Evolutionary conservation across 2,888 invertebrate genomes (phyloP).

Genomic region (Clusia tigrina): DNA sequence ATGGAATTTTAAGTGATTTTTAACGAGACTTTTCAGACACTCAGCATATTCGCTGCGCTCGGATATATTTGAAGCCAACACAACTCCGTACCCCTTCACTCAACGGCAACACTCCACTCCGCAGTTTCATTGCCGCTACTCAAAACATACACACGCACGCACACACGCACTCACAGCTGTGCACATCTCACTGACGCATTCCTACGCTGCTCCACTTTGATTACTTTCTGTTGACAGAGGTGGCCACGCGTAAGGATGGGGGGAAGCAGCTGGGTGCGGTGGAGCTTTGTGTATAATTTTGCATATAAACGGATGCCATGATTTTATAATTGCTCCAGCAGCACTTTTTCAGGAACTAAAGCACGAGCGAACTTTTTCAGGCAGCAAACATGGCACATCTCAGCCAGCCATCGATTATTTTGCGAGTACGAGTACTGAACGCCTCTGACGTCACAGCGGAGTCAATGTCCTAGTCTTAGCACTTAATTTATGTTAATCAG

Average conservation of each 20-base stretch:
- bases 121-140: no score
- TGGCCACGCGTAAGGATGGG: background rate
- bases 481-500: slow-evolving; percentile 22
- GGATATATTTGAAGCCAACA: background rate
- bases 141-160: background rate
- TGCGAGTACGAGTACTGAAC: background rate
- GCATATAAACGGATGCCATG: slow-evolving; percentile 1
- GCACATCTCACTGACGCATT: background rate
- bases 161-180: background rate
- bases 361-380: background rate
- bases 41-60: slow-evolving; percentile 16
- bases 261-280: background rate
- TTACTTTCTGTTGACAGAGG: no score
- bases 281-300: background rate
- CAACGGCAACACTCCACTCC: no score
- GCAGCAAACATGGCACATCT: no score
- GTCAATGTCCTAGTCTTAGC: background rate
- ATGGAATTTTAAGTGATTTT: slow-evolving; percentile 64
- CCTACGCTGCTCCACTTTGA: no score
- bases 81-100: background rate
- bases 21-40: slow-evolving; percentile 53
- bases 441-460: background rate
- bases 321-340: background rate
- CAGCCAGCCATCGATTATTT: background rate
- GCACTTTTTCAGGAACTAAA: background rate